Base-by-base conservation (phyloP, 2,888 invertebrate genomes). In the Xestia xanthographa region DNA sequence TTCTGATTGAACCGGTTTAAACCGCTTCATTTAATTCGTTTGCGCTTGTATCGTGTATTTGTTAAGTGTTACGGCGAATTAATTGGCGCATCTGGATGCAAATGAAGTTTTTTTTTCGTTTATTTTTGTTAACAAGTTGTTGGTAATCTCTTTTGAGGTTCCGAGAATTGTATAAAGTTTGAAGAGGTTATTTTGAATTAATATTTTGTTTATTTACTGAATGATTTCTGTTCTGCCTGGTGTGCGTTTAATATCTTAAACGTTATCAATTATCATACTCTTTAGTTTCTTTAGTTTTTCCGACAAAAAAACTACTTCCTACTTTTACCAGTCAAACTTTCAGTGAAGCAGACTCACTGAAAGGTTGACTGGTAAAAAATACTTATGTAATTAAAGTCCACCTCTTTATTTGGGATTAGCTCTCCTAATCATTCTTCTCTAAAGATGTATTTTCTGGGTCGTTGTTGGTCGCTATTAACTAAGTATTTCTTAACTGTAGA, bases 51-150 rank as follows among this genome's bases (percentile, higher is more conserved):
- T 80, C 72, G 67, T 70, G 26, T 53, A n/a, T 29, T 80, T 65
- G 76, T 72, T 48, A 72, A 80, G 58, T 70, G 60, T 72, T 70
- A 70, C 63, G 12, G 22, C 14, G 58, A 72, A 85, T 82, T 78
- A 83, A 85, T 75, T 78, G 43, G 26, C 38, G 66, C 48, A 76
- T 72, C 56, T 50, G 50, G 26, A 75, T 82, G 74, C 69, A 77
- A 75, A 85, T 73, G n/a, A 63, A 17, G 43, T 22, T 34, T 45
- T 56, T 53, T 9, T 26, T 43, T 26, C 14, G 9, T 34, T 60
- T 73, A 4, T 45, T 45, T 45, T 56, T 53, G 14, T 17, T n/a
- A 11, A 43, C 26, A 62, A 50, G 20, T 48, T 50, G 41, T 41
- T 12, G 20, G 26, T 22, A 12, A 63, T 29, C 1, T 60, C 6